phyloP scores from a whole-genome alignment of 2,113 vertebrate genomes.

The Spizaetus ornatus region DNA sequence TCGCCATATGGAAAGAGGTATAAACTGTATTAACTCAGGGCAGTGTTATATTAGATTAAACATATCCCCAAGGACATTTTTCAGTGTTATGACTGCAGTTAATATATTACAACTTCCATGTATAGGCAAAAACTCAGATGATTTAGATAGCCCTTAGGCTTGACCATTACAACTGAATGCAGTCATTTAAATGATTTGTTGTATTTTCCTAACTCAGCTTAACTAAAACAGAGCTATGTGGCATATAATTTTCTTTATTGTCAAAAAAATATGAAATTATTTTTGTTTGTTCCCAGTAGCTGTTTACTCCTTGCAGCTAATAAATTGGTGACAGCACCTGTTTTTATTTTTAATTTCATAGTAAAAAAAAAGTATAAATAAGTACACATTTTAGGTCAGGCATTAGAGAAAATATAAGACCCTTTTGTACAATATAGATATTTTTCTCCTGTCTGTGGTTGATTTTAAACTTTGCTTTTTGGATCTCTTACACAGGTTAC shows the following conservation, averaged over 20 bases:
- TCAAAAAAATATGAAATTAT: not conserved
- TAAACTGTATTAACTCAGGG: not conserved
- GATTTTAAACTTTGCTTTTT: not conserved
- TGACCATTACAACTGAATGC: not conserved
- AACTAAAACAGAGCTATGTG: not conserved
- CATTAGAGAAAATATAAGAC: not conserved
- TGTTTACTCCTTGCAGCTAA: not conserved
- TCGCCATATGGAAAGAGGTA: not conserved
- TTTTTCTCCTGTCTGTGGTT: not conserved
- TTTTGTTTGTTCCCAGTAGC: not conserved
- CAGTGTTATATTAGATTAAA: not conserved
- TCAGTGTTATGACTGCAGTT: not conserved
- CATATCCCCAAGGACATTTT: not conserved
- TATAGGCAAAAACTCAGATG: not conserved
- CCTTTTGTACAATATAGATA: not conserved
- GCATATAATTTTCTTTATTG: not conserved
- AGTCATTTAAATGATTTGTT: not conserved
- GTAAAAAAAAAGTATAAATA: not conserved
- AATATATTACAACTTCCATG: not conserved
- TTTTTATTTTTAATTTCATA: not conserved
- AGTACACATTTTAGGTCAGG: not conserved
- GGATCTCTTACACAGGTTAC: not conserved
- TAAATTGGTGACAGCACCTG: not conserved
- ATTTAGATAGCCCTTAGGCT: not conserved
- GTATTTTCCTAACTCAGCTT: not conserved